phyloP scores from a whole-genome alignment of 1,140 invertebrate genomes.

The Cydia strobilella region DNA sequence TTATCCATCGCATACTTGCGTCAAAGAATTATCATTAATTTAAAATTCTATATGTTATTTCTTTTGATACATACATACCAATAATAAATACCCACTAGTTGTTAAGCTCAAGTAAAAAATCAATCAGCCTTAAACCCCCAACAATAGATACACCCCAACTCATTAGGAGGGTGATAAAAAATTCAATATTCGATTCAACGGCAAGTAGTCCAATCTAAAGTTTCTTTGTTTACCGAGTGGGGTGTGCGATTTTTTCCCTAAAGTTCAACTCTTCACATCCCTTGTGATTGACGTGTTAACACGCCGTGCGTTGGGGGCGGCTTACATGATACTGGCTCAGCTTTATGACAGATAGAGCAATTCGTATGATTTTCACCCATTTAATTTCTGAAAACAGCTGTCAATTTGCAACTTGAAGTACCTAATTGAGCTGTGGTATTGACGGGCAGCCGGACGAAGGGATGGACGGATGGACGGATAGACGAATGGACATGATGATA shows the following conservation, averaged over 20 bases:
- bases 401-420: conserved; percentile 5
- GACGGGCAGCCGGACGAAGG: too few species aligned
- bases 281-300: conserved; percentile 47
- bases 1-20: too few species aligned
- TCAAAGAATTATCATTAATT: not conserved
- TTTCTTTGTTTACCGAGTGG: conserved; percentile 56
- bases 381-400: conserved; percentile 11
- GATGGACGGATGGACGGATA: too few species aligned
- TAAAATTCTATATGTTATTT: not conserved
- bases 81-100: not conserved
- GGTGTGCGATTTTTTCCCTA: conserved; percentile 45
- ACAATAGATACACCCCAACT: conserved; percentile 29
- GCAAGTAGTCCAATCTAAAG: conserved; percentile 56
- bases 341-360: conserved; percentile 1
- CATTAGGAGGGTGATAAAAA: conserved; percentile 54
- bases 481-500: too few species aligned
- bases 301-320: conserved; percentile 40
- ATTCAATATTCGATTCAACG: conserved; percentile 60
- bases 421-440: too few species aligned
- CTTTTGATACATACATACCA: not conserved
- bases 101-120: conserved; percentile 27
- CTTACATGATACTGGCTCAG: conserved; percentile 31
- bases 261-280: conserved; percentile 35
- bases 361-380: not conserved
- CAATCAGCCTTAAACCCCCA: conserved; percentile 22